Evolutionary conservation across 2,113 vertebrate genomes (phyloP), one percentile per base, ranked within the genome.

Genomic region (Apteryx owenii): DNA sequence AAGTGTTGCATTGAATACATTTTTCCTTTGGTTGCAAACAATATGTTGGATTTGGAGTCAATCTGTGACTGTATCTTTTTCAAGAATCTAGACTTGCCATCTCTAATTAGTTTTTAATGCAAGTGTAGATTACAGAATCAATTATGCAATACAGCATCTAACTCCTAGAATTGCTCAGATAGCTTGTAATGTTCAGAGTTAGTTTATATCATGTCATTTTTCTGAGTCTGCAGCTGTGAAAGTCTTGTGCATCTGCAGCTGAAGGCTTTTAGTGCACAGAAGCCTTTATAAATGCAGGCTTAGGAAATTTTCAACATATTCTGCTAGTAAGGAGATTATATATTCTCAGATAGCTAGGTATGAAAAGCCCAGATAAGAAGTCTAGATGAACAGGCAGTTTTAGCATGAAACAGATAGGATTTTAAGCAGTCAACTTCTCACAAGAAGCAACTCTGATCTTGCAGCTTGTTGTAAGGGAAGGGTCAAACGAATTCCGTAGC

Each of bases 141-240:
- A 38, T 38, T 38, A 38, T 38, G 36, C 36, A 38, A 38, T 38
- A 38, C 36, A 38, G 36, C 36, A 38, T 38, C 83, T 87, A 68
- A 92, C 92, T 95, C 51, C 70, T 89, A 87, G 83, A 92, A 89
- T 93, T 87, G 85, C 70, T 87, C 73, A 56, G 83, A 90, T 93
- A 90, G 86, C 50, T 95, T 76, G 56, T 89, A 76, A 53, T 38
- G n/a, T 95, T 97, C 91, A 68, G 72, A 69, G 73, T 80, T 88
- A 46, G 80, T 91, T 95, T 91, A 51, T 89, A 85, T 88, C 73
- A 4, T 81, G 61, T 81, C 33, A 53, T 92, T 96, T 96, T 95
- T 87, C 48, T 2, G 4, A 89, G 53, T 93, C 62, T 96, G 92
- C 95, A 95, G 95, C 96, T 95, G 92, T 93, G 91, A 93, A 93